Conservation (phyloP, 2,888 invertebrate genomes). For the Acanthoscelides obtectus region DNA sequence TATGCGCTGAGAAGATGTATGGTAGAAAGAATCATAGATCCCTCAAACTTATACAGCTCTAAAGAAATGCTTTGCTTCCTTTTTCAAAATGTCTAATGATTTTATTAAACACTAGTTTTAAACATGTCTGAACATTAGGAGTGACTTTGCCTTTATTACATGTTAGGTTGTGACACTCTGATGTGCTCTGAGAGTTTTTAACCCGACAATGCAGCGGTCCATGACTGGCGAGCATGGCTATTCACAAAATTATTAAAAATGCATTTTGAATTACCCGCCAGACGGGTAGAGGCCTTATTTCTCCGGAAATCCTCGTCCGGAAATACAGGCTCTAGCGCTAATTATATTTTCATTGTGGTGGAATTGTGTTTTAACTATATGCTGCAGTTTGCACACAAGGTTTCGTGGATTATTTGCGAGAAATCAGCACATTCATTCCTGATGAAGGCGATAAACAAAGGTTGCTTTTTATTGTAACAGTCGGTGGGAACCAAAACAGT, state of each 20-base stretch:
- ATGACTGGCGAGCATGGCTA: neutral
- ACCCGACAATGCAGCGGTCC: neutral
- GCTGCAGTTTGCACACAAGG: neutral
- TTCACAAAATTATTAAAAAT: neutral
- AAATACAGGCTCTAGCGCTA: neutral
- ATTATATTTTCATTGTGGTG: neutral
- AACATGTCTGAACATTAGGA: too few relatives aligned
- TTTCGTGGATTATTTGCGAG: neutral
- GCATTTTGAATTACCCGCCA: neutral
- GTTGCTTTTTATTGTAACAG: neutral
- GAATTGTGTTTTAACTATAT: neutral
- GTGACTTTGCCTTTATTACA: too few relatives aligned
- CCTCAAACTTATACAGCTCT: too few relatives aligned
- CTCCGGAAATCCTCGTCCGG: neutral
- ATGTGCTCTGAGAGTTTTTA: too few relatives aligned
- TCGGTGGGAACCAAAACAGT: neutral
- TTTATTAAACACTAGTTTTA: too few relatives aligned
- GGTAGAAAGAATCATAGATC: too few relatives aligned
- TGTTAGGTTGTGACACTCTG: too few relatives aligned
- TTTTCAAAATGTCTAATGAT: too few relatives aligned
- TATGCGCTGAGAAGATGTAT: too few relatives aligned
- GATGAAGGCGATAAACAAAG: neutral
- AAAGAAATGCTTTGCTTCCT: too few relatives aligned
- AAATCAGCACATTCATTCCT: neutral
- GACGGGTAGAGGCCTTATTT: neutral